Conservation (phyloP, 1,140 invertebrate genomes). For the Neuroterus valhalla region DNA sequence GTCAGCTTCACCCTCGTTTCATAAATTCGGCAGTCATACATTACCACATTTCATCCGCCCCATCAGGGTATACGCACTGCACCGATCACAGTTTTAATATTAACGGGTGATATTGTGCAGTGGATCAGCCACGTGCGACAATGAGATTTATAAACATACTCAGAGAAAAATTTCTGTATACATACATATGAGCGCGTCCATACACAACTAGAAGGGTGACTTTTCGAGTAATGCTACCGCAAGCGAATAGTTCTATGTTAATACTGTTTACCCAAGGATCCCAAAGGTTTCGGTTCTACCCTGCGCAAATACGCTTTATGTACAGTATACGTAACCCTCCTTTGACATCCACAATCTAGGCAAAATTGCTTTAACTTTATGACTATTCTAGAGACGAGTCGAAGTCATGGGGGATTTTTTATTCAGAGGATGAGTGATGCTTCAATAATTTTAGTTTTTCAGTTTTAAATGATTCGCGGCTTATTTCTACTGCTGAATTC, state of each 20-base stretch:
- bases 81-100: slow-evolving; percentile 53
- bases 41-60: slow-evolving; percentile 40
- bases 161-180: slow-evolving; percentile 44
- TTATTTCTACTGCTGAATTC: no score
- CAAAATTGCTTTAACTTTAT: no score
- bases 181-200: not conserved
- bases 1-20: slow-evolving; percentile 33
- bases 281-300: slow-evolving; percentile 36
- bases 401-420: no score
- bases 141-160: slow-evolving; percentile 35
- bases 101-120: slow-evolving; percentile 51
- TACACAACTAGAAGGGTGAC: slow-evolving; percentile 32
- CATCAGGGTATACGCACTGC: slow-evolving; percentile 34
- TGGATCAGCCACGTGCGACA: slow-evolving; percentile 54
- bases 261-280: slow-evolving; percentile 50
- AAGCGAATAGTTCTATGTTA: slow-evolving; percentile 50
- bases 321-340: no score
- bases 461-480: no score
- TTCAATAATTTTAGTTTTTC: no score
- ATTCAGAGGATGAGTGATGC: no score
- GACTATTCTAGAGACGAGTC: no score
- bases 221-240: slow-evolving; percentile 48
- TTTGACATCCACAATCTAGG: no score
- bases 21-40: slow-evolving; percentile 37
- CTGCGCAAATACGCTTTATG: no score